A percentile compares a stretch with the other conserved stretches of the same genome.
Evolutionary conservation across 2,113 vertebrate species (phyloP).

Genomic region (Theropithecus gelada): DNA sequence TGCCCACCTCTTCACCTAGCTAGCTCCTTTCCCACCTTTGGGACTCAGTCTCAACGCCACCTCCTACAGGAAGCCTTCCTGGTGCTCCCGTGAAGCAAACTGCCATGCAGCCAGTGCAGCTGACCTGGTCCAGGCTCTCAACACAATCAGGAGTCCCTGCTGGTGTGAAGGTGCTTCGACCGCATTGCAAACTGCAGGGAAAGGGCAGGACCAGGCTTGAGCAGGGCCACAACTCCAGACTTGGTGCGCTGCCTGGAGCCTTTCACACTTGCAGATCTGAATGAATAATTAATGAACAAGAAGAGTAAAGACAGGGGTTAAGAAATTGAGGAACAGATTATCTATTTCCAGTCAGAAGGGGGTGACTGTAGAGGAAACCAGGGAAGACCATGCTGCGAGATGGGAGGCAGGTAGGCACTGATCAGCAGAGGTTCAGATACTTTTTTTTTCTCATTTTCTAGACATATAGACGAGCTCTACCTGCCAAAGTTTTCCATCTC

Average conservation of each 20-base stretch:
- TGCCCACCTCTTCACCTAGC: not conserved
- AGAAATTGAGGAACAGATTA: not conserved
- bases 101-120: not conserved
- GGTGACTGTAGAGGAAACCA: fast-evolving
- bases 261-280: fast-evolving
- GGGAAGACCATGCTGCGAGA: fast-evolving
- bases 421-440: fast-evolving
- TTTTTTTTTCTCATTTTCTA: not conserved
- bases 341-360: fast-evolving
- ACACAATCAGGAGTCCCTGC: fast-evolving
- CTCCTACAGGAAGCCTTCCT: not conserved
- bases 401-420: fast-evolving
- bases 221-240: fast-evolving
- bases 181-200: not conserved
- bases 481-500: conserved; percentile 64
- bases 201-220: fast-evolving
- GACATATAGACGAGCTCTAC: fast-evolving
- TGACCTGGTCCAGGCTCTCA: not conserved
- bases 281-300: not conserved
- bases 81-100: fast-evolving
- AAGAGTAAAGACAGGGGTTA: fast-evolving
- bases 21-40: not conserved
- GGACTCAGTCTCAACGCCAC: not conserved
- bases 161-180: not conserved
- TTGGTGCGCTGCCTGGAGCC: fast-evolving